Base-by-base conservation (phyloP, 2,888 invertebrate species). In the Eupithecia subumbrata region DNA sequence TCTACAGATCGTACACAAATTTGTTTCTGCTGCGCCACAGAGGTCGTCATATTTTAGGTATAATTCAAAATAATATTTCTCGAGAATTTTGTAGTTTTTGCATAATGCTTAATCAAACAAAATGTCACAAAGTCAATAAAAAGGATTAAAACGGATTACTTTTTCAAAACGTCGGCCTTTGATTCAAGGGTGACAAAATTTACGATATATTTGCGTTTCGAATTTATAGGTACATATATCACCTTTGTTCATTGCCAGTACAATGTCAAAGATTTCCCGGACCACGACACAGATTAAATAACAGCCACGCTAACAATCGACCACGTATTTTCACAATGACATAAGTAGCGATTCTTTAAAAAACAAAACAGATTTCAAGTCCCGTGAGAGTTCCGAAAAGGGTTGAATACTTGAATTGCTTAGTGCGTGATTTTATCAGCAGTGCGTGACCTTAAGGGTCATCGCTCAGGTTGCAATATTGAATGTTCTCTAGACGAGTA, bases 291-390 rank as follows among this genome's bases (percentile, higher is more conserved):
- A 64, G 64, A 64, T 64, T 34, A 69, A 43, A 43, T 37, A 69
- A 22, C 40, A 45, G 22, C 30, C 64, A 64, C 64, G 18, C 1
- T 34, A 34, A 30, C 64, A 64, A 64, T 30, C 34, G 34, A 64
- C 30, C 76, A 76, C 72, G 45, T n/a, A 72, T 48, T 71, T 76
- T 76, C 74, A 64, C 72, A 78, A 75, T 76, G 78, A 25, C 70
- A 30, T 66, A 76, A 66, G 75, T 66, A 73, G 73, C 75, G 22
- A 72, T 74, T 71, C 74, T 74, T 79, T 76, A 25, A 66, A n/a
- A 60, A 60, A 60, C 60, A 60, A 60, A 60, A 14, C 22, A 60
- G 85, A 87, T 89, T 75, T 82, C 85, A 89, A 89, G 89, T 64
- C 76, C 60, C 37, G 79, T 73, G 74, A 76, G 75, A 81, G 82